Conservation (phyloP, 2,888 invertebrate genomes). For the Dyspetes luteomarginatus region DNA sequence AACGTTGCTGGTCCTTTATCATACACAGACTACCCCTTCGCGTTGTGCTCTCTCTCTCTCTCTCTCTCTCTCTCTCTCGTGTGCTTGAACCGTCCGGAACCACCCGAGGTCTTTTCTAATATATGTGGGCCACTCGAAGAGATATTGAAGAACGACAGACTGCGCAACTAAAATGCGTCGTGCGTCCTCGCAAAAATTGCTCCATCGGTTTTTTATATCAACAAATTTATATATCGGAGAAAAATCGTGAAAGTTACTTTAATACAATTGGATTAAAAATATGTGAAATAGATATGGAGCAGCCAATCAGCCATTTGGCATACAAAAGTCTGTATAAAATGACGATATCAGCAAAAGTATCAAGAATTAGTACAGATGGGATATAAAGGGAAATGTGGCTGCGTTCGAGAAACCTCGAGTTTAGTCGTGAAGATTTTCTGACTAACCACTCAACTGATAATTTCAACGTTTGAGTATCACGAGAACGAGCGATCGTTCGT, state of each 20-base stretch:
- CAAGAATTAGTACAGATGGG: too few relatives aligned
- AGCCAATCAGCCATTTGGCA: background rate
- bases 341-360: background rate
- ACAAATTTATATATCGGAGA: conserved; percentile 10
- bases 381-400: too few relatives aligned
- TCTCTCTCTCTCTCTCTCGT: background rate
- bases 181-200: background rate
- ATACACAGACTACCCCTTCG: background rate
- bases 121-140: background rate
- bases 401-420: too few relatives aligned
- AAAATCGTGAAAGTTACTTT: background rate
- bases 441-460: conserved; percentile 44
- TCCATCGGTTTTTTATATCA: conserved; percentile 16
- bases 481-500: background rate
- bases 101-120: conserved; percentile 1
- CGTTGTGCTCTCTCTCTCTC: background rate
- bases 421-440: background rate
- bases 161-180: background rate
- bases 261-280: background rate
- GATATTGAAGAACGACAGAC: conserved; percentile 46
- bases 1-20: conserved; percentile 57
- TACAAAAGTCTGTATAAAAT: background rate
- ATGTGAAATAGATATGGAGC: background rate
- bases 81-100: conserved; percentile 7
- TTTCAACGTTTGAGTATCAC: conserved; percentile 27